Conservation (phyloP, 2,888 invertebrate genomes). For the Caenorhabditis zanzibari region DNA sequence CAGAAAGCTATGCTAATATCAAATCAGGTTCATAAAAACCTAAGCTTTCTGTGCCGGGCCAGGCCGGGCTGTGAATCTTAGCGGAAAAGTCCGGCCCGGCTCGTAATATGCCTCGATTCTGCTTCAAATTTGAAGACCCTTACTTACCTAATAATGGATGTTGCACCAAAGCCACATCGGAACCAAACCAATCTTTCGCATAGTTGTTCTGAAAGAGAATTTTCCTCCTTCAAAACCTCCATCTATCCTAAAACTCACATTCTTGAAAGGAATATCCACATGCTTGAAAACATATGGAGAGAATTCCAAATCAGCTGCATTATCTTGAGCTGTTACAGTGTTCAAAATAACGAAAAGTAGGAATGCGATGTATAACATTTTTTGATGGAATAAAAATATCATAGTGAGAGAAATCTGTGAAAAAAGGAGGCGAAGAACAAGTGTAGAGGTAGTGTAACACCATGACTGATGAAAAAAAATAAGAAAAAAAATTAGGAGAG, state of each 20-base stretch:
- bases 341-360: neutral
- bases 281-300: slow-evolving; percentile 76
- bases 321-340: slow-evolving; percentile 45
- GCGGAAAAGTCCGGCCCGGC: too few relatives aligned
- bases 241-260: slow-evolving; percentile 61
- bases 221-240: too few relatives aligned
- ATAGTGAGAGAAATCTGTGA: too few relatives aligned
- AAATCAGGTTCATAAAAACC: too few relatives aligned
- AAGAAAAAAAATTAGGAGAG: neutral
- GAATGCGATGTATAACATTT: neutral
- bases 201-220: slow-evolving; percentile 73
- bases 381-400: too few relatives aligned
- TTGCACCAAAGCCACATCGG: slow-evolving; percentile 77
- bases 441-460: neutral
- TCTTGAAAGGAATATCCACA: slow-evolving; percentile 77
- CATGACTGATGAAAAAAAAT: neutral
- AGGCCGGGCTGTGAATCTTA: too few relatives aligned
- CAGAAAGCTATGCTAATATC: too few relatives aligned
- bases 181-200: slow-evolving; percentile 77
- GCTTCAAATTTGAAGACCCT: neutral
- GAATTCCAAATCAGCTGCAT: slow-evolving; percentile 77
- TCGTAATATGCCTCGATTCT: too few relatives aligned
- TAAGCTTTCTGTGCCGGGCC: too few relatives aligned
- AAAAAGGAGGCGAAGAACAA: neutral
- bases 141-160: slow-evolving; percentile 69